Evolutionary conservation across 1,140 invertebrate species (phyloP).

Genomic region (Melitaea cinxia): DNA sequence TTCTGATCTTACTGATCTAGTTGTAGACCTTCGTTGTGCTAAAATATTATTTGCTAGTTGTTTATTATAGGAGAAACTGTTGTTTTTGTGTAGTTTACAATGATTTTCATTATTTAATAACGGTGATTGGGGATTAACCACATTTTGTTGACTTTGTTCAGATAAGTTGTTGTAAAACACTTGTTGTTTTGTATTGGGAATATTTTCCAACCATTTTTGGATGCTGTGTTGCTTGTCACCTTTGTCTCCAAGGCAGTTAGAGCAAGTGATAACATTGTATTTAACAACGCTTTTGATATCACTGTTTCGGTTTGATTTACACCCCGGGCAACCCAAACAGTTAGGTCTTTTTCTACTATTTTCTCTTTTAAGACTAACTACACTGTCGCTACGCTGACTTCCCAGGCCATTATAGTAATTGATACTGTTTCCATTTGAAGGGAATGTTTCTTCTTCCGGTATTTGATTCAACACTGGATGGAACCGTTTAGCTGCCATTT

Average conservation of each 20-base stretch:
- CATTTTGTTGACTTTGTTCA: constrained; percentile 47
- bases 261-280: constrained; percentile 74
- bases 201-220: constrained; percentile 89
- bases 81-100: constrained; percentile 58
- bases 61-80: constrained; percentile 57
- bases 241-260: constrained; percentile 75
- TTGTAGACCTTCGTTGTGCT: constrained; percentile 52
- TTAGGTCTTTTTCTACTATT: constrained; percentile 80
- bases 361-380: constrained; percentile 82
- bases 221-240: constrained; percentile 88
- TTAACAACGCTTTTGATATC: constrained; percentile 68
- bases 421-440: constrained; percentile 71
- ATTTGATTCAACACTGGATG: constrained; percentile 90
- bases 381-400: constrained; percentile 80
- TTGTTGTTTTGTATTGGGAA: constrained; percentile 81
- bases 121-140: constrained; percentile 63
- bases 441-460: constrained; percentile 87
- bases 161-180: constrained; percentile 38
- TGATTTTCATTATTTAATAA: constrained; percentile 52
- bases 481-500: constrained; percentile 91
- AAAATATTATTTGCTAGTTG: constrained; percentile 44
- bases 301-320: constrained; percentile 68
- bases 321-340: constrained; percentile 86
- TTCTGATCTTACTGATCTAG: constrained; percentile 73
- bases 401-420: constrained; percentile 72